Conservation (phyloP, 2,797 vertebrate species). For the Heliangelus exortis region DNA sequence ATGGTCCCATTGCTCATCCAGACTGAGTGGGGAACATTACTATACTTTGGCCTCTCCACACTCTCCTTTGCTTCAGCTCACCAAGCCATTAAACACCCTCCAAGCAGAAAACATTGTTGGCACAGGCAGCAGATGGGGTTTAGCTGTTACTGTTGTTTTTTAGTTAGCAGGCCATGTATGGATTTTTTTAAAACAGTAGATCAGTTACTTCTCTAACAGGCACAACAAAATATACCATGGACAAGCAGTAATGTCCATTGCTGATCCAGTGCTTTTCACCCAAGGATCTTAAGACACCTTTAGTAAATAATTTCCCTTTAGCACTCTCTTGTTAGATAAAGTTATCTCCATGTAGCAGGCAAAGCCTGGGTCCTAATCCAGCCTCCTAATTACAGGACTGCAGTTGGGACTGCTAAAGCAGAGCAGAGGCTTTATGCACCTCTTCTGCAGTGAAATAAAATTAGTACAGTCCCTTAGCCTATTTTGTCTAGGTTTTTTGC, state of each 20-base stretch:
- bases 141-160: background rate
- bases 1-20: constrained; percentile 34
- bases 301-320: background rate
- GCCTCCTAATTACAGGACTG: background rate
- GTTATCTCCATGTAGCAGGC: background rate
- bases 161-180: background rate
- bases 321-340: background rate
- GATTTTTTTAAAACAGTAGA: background rate
- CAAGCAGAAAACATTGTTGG: background rate
- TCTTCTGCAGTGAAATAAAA: background rate
- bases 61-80: background rate
- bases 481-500: background rate
- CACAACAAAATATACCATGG: background rate
- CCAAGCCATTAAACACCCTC: background rate
- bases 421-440: background rate
- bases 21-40: background rate
- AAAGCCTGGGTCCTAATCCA: background rate
- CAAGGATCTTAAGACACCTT: background rate
- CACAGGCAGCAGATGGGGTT: background rate
- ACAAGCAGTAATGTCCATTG: background rate
- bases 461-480: background rate
- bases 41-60: background rate
- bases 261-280: background rate
- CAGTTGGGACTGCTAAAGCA: background rate
- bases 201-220: background rate